phyloP scores from a whole-genome alignment of 1,140 invertebrate genomes.

The Drosophila arawakana region DNA sequence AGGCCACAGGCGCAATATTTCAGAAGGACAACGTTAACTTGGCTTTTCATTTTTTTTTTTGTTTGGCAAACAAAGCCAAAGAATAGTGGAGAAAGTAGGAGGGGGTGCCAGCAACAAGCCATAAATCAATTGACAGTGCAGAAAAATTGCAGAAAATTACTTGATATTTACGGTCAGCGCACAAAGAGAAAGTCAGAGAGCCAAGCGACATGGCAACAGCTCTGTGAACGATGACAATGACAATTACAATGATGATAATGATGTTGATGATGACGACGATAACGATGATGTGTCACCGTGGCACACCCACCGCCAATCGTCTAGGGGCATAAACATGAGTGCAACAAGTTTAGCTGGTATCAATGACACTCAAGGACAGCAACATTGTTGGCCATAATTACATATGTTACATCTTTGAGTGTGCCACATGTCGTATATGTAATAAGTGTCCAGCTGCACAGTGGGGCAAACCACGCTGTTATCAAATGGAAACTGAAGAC shows the following conservation, averaged over 20 bases:
- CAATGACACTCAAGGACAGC: slow-evolving; percentile 67
- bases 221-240: not conserved
- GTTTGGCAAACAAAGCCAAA: slow-evolving; percentile 66
- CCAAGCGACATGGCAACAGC: slow-evolving; percentile 18
- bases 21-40: slow-evolving; percentile 58
- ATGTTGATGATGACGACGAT: not conserved
- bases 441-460: slow-evolving; percentile 57
- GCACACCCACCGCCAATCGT: slow-evolving; percentile 4
- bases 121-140: slow-evolving; percentile 78
- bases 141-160: slow-evolving; percentile 81
- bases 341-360: slow-evolving; percentile 72
- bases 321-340: slow-evolving; percentile 21
- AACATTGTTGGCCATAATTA: slow-evolving; percentile 75
- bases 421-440: slow-evolving; percentile 75
- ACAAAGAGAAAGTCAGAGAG: slow-evolving; percentile 38
- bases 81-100: not conserved
- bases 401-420: slow-evolving; percentile 67
- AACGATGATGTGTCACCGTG: slow-evolving; percentile 9
- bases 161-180: slow-evolving; percentile 78
- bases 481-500: too few species aligned
- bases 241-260: not conserved
- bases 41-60: slow-evolving; percentile 58
- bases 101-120: slow-evolving; percentile 53
- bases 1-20: slow-evolving; percentile 56
- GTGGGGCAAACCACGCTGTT: slow-evolving; percentile 9